Base-by-base conservation (phyloP, 2,888 invertebrate genomes). In the Lordiphosa fenestrarum region DNA sequence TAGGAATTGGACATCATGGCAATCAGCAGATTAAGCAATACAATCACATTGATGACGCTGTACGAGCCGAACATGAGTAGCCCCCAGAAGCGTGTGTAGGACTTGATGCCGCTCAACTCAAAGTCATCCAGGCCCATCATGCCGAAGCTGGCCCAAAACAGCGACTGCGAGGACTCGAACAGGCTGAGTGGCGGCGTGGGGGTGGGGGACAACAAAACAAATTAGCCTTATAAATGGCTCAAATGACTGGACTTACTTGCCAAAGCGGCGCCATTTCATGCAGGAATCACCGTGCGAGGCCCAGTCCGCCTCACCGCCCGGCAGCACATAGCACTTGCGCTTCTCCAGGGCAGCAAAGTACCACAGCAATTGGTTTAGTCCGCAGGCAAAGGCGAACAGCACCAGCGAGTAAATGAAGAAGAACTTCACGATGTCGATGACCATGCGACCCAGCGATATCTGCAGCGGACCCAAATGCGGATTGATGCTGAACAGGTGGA, bases 1-100 rank as follows among this genome's bases (percentile, higher is more conserved):
- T 96, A 98, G 1, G 97, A 97, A 90, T 97, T 98, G 82, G 96
- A 97, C 97, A 98, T 98, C 98, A 98, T 98, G 74, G 98, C 98
- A 86, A 98, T 98, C 69, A 98, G 94, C 61, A 98, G 93, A 89
- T 98, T 98, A 74, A 98, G 90, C 38, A 98, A 91, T 10, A 98
- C 98, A 86, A 98, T 96, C 71, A 98, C 95, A 87, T 97, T 97
- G 90, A 98, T 98, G 70, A 96, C 96, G 69, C 96, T 95, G 91
- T 98, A 98, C 0, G 96, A 95, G 3, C 98, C 98, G 87, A 98
- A 98, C 96, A 98, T 98, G 35, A 98, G 92, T 50, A 98, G 92
- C 2, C 97, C 97, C 95, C 98, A 97, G 91, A 98, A 98, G 70
- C 98, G 92, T 0, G 98, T 98, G 88, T 95, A 96, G 7, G 94